A percentile compares a stretch with the other conserved stretches of the same genome.
phyloP scores from a whole-genome alignment of 2,888 invertebrate genomes.

The Leptopilina myrica region DNA sequence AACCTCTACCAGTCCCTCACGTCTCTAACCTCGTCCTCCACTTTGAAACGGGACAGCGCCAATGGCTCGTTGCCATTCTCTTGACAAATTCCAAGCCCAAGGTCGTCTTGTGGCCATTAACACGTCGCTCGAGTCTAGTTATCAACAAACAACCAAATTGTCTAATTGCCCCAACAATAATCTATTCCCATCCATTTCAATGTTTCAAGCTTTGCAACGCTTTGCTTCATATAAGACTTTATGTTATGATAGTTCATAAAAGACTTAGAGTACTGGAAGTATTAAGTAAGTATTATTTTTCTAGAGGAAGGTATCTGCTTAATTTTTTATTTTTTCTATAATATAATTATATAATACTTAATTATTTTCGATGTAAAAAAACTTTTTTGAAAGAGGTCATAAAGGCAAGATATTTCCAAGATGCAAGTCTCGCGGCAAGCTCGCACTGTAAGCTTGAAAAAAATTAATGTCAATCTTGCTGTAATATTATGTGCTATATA shows the following conservation, averaged over 20 bases:
- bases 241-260: neutral
- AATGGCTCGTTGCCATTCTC: constrained; percentile 56
- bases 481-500: no score
- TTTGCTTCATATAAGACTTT: neutral
- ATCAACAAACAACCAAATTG: constrained; percentile 43
- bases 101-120: constrained; percentile 56
- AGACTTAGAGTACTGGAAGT: neutral
- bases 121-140: constrained; percentile 54
- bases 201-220: neutral
- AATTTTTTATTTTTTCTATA: no score
- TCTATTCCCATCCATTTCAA: neutral
- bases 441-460: no score
- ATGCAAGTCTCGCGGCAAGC: no score
- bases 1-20: constrained; percentile 47
- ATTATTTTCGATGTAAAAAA: no score
- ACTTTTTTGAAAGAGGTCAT: no score
- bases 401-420: no score
- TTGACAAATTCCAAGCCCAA: constrained; percentile 49
- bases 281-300: no score
- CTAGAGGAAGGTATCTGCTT: no score
- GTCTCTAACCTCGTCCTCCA: constrained; percentile 44
- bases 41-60: constrained; percentile 43
- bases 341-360: no score
- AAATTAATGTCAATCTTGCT: no score
- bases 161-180: constrained; percentile 22